Percentiles rank a stretch among this genome's conserved stretches.
These are phyloP conservation scores for Acanthosepion pharaonis DNA, from an alignment of 2,888 invertebrate species.

Conservation along the genomic window DNA sequence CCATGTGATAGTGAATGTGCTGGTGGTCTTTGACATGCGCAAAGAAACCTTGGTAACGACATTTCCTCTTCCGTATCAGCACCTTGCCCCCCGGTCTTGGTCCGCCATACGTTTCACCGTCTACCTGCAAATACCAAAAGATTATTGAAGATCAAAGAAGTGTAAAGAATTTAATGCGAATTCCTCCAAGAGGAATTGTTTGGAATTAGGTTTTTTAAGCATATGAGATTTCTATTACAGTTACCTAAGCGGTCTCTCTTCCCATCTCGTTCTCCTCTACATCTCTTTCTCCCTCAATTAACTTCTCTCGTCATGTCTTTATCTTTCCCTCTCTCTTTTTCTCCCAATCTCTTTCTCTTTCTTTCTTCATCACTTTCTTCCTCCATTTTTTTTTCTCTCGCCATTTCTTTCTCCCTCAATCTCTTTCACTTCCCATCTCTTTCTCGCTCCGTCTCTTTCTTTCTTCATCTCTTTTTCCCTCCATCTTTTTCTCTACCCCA, in stretches of 20 bases:
- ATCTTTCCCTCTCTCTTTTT: not conserved
- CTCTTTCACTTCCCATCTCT: not conserved
- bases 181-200: constrained; percentile 7
- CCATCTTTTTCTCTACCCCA: no score
- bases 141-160: constrained; percentile 24
- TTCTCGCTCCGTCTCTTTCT: no score
- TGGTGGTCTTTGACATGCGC: constrained; percentile 66
- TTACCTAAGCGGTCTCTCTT: not conserved
- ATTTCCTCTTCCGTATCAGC: constrained; percentile 62
- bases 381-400: not conserved
- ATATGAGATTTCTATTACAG: not conserved
- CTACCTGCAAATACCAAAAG: constrained; percentile 54
- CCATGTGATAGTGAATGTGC: constrained; percentile 67
- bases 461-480: no score
- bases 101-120: constrained; percentile 47
- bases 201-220: not conserved
- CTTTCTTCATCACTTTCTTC: not conserved
- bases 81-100: constrained; percentile 67
- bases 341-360: not conserved
- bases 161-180: not conserved
- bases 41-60: constrained; percentile 61
- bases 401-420: not conserved
- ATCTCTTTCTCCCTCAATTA: not conserved
- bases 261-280: not conserved
- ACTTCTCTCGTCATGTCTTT: not conserved